Base-by-base conservation (phyloP, 2,888 invertebrate genomes). In the Leptopilina syphax region DNA sequence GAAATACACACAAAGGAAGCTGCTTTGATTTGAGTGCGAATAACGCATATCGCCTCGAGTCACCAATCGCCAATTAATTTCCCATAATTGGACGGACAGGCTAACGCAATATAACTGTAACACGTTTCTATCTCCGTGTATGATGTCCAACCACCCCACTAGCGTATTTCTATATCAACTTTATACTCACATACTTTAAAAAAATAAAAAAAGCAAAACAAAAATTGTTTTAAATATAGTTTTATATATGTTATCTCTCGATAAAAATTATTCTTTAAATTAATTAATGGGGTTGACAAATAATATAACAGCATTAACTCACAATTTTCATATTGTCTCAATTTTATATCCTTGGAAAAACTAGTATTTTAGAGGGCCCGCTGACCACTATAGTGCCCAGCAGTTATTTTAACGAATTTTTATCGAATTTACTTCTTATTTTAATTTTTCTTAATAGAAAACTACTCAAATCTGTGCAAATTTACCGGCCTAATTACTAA, bases 11-110 rank as follows among this genome's bases (percentile, higher is more conserved):
- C 89, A 88, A 89, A 89, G 88, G 89, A 88, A 88, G 88, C 87
- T 86, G 87, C 88, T 88, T 88, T 86, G 88, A 84, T 81, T 85
- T 85, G 86, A 83, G 85, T 83, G 82, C 85, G 86, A 87, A 87
- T 85, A 85, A 85, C 85, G 85, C 83, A 85, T 86, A 89, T 88
- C 85, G 88, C 88, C 88, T 84, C 84, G 86, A 87, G 88, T 87
- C 86, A 89, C 87, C 86, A 87, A 89, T 87, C 87, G 90, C 90
- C 91, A 91, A 92, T 91, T 91, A 91, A 91, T 91, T 91, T 92
- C 90, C 90, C 89, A 91, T 92, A 91, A 92, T 92, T 92, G 91
- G 91, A 91, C 89, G 88, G 86, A 83, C 82, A 66, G 65, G 50
- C 78, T 68, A 78, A 79, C 82, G 81, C 73, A 73, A 73, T 73